Evolutionary conservation across 2,113 vertebrate species (phyloP).

Genomic region (Mesitornis unicolor): DNA sequence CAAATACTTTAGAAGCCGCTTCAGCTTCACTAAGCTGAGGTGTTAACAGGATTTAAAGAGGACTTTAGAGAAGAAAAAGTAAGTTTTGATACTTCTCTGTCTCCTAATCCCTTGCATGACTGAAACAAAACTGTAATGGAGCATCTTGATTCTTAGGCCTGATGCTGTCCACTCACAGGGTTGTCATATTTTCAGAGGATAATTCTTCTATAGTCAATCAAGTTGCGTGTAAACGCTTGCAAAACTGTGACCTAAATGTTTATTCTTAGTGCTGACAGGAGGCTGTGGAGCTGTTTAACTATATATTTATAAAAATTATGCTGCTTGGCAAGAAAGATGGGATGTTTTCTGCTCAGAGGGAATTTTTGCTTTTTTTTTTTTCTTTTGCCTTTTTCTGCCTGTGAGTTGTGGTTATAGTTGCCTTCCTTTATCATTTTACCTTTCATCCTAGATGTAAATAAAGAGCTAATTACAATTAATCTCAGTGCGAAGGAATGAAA

Average conservation of each 20-base stretch:
- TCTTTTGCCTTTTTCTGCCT: not conserved
- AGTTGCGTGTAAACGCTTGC: not conserved
- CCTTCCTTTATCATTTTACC: not conserved
- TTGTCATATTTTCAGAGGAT: not conserved
- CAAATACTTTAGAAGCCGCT: not conserved
- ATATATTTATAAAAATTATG: constrained; percentile 5
- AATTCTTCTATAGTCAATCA: not conserved
- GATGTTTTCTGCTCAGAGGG: not conserved
- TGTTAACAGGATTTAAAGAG: not conserved
- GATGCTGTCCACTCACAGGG: not conserved
- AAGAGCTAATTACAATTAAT: constrained; percentile 49
- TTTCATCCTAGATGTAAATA: constrained; percentile 52
- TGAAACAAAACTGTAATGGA: not conserved
- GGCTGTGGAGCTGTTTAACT: not conserved
- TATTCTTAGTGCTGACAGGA: not conserved
- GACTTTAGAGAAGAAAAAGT: not conserved
- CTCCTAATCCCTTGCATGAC: not conserved
- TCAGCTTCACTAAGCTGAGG: not conserved
- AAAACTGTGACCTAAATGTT: constrained; percentile 14
- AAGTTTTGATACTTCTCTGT: not conserved
- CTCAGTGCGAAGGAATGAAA: not conserved
- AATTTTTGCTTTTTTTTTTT: not conserved
- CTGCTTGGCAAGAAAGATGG: not conserved
- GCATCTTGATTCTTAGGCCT: not conserved
- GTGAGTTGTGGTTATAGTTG: not conserved